These are phyloP conservation scores for Drosophila prolongata DNA, from an alignment of 2,888 invertebrate genomes.

Conservation along the genomic window DNA sequence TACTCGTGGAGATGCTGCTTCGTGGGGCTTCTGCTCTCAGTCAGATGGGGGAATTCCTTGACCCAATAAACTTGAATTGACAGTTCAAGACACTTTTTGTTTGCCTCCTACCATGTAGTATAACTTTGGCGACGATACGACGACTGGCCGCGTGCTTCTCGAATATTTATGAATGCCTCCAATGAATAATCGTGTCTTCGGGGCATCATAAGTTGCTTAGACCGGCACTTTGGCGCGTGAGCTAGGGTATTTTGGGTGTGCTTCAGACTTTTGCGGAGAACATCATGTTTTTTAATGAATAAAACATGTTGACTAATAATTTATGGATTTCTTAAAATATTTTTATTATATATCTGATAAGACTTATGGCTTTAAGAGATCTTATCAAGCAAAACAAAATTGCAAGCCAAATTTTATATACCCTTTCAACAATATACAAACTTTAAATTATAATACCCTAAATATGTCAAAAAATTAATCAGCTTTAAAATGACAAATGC, in stretches of 20 bases:
- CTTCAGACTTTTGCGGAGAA: conserved; percentile 1
- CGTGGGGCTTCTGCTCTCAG: conserved; percentile 30
- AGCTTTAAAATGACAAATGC: too few species aligned
- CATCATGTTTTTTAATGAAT: background rate
- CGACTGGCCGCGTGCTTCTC: conserved; percentile 65
- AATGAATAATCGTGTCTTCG: conserved; percentile 51
- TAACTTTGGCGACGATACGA: conserved; percentile 17
- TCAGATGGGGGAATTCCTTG: conserved; percentile 79
- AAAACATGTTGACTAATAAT: background rate
- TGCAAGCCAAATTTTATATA: too few species aligned
- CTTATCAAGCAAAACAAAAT: background rate
- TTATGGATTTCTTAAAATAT: background rate
- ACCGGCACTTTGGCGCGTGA: conserved; percentile 40
- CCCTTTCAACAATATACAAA: too few species aligned
- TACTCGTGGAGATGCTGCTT: conserved; percentile 20
- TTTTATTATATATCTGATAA: background rate
- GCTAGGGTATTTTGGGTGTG: conserved; percentile 30
- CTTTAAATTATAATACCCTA: too few species aligned
- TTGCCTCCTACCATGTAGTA: conserved; percentile 34
- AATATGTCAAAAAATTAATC: too few species aligned
- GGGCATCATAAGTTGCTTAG: conserved; percentile 39
- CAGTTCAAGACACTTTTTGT: conserved; percentile 74
- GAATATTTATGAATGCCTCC: conserved; percentile 72
- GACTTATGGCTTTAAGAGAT: background rate
- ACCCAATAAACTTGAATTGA: conserved; percentile 83